Evolutionary conservation across 2,888 invertebrate species (phyloP).

Genomic region (Ormyrus rosae): DNA sequence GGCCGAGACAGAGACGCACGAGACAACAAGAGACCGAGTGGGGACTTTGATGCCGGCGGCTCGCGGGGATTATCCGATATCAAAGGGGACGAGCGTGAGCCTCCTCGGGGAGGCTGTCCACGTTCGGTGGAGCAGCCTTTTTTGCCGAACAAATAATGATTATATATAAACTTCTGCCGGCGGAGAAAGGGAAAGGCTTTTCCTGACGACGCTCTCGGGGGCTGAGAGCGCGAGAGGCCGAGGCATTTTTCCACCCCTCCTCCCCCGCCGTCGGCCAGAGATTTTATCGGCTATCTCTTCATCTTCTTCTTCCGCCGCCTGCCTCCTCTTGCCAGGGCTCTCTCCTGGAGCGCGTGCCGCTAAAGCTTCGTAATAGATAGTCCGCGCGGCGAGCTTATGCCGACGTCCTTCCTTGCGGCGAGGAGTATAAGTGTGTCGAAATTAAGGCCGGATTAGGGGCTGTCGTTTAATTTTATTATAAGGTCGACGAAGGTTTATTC

Average conservation of each 20-base stretch:
- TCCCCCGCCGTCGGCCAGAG: background rate
- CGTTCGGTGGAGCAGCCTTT: slow-evolving; percentile 54
- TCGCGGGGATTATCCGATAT: slow-evolving; percentile 69
- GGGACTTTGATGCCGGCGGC: slow-evolving; percentile 57
- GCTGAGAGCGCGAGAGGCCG: no score
- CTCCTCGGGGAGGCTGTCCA: slow-evolving; percentile 61
- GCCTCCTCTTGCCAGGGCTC: background rate
- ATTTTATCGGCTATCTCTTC: background rate
- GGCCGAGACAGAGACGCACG: background rate
- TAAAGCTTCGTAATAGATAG: no score
- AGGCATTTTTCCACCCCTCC: background rate
- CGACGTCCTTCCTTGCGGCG: background rate
- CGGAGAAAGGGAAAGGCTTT: background rate
- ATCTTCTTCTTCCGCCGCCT: slow-evolving; percentile 2
- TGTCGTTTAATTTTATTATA: no score
- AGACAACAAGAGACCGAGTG: slow-evolving; percentile 9
- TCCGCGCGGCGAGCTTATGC: no score
- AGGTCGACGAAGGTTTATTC: no score
- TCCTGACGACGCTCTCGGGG: background rate
- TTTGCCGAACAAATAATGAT: slow-evolving; percentile 66
- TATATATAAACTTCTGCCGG: slow-evolving; percentile 58
- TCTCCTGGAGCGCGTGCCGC: no score
- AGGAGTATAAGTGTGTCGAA: no score
- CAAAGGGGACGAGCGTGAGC: slow-evolving; percentile 62
- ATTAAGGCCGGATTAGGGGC: no score